Evolutionary conservation across 2,113 vertebrate species (phyloP), one percentile per base, ranked within the genome.

Genomic region (Dendropsophus ebraccatus): DNA sequence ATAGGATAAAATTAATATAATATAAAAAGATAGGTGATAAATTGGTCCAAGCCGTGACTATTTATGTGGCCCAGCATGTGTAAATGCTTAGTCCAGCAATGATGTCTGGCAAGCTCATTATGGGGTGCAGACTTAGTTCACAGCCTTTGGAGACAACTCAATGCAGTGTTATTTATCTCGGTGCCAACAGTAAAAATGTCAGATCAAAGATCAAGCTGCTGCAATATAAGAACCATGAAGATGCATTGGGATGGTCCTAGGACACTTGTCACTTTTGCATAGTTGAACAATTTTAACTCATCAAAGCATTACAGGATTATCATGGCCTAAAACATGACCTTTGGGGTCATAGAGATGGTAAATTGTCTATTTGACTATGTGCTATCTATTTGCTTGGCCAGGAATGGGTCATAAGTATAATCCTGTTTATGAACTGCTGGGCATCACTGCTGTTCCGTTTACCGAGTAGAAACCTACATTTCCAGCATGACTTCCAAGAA

Each of bases 61-160:
- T 41, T 41, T 70, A 41, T 41, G 19, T 0, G 4, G 67, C 35
- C 21, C 6, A 70, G 32, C 17, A 41, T 41, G 16, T 69, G 30
- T 69, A 35, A 69, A 69, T 69, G 32, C 65, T 35, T 17, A 35
- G 65, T 9, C 5, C 65, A 35, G 14, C 32, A 35, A 69, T 35
- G 35, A 70, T 41, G 35, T 70, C 67, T 70, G 67, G 67, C 17
- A 70, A 70, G 35, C 17, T 70, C 67, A 70, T 70, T 69, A 69
- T 37, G 30, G 65, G 65, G 16, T 10, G 30, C 17, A 35, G 6
- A 21, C 30, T 14, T 9, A 69, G 65, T 35, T 69, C 67, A 70
- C 67, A 70, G 67, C 32, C 35, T 70, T 37, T 37, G 67, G 67
- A 70, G 32, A 19, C 2, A 41, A 35, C 17, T 21, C 13, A 30